Conservation (phyloP, 2,797 vertebrate genomes). For the Sebastes baramenuke region DNA sequence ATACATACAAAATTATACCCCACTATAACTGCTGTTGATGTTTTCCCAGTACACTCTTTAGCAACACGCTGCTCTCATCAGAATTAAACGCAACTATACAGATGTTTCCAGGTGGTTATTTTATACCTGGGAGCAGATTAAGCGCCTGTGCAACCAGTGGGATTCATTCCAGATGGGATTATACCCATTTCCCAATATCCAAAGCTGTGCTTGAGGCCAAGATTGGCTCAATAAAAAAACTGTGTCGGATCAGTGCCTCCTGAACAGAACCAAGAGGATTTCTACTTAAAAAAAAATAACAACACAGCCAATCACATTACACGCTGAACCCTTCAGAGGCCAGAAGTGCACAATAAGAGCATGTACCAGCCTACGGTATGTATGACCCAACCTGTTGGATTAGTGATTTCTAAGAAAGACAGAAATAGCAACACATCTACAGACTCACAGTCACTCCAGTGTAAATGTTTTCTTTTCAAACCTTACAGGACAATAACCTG, state of each 20-base stretch:
- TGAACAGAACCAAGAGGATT: slow-evolving; percentile 9
- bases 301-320: slow-evolving; percentile 3
- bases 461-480: neutral
- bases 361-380: neutral
- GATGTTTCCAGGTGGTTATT: slow-evolving; percentile 5
- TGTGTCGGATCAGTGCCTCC: slow-evolving; percentile 7
- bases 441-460: neutral
- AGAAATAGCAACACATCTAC: neutral
- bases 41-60: neutral
- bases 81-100: neutral
- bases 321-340: neutral
- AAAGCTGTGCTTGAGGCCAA: slow-evolving; percentile 8
- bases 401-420: neutral
- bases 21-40: neutral
- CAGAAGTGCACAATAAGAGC: neutral
- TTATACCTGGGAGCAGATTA: slow-evolving; percentile 19
- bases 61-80: neutral
- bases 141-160: neutral
- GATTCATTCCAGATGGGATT: slow-evolving; percentile 46
- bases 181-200: slow-evolving; percentile 20
- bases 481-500: neutral
- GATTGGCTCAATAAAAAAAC: slow-evolving; percentile 23
- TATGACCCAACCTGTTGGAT: neutral
- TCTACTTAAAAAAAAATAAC: neutral
- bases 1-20: neutral